phyloP scores from a whole-genome alignment of 1,140 invertebrate genomes.

The Pomacea maculata region DNA sequence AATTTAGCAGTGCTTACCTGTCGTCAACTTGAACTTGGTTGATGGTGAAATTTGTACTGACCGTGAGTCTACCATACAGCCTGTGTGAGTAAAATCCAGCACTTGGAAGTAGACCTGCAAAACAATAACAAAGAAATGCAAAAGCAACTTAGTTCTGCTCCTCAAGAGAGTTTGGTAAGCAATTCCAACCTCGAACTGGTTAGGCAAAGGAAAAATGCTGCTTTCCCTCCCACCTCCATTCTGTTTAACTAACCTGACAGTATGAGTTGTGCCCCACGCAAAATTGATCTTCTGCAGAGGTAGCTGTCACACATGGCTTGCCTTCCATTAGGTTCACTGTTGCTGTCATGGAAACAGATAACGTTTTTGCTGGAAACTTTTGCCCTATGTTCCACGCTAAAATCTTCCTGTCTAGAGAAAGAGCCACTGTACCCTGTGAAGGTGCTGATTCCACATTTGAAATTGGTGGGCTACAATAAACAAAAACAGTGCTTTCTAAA shows the following conservation, averaged over 20 bases:
- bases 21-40: constrained; percentile 55
- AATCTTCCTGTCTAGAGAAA: constrained; percentile 48
- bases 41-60: constrained; percentile 57
- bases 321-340: constrained; percentile 43
- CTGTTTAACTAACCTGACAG: constrained; percentile 38
- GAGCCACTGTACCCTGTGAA: constrained; percentile 44
- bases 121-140: constrained; percentile 6
- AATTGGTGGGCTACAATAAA: constrained; percentile 24
- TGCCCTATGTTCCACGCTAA: constrained; percentile 59
- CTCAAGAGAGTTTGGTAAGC: too few relatives aligned
- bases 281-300: constrained; percentile 45
- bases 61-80: constrained; percentile 56
- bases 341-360: constrained; percentile 44
- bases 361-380: constrained; percentile 48
- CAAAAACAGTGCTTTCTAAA: background rate
- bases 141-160: too few relatives aligned
- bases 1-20: constrained; percentile 35
- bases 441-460: constrained; percentile 40
- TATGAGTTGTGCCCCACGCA: constrained; percentile 53
- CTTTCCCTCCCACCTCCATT: background rate
- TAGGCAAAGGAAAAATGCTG: background rate
- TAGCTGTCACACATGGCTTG: background rate
- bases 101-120: constrained; percentile 60
- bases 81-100: constrained; percentile 56
- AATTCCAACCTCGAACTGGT: background rate